These are phyloP conservation scores for Bradypus variegatus DNA, from an alignment of 2,797 vertebrate genomes.

Conservation along the genomic window DNA sequence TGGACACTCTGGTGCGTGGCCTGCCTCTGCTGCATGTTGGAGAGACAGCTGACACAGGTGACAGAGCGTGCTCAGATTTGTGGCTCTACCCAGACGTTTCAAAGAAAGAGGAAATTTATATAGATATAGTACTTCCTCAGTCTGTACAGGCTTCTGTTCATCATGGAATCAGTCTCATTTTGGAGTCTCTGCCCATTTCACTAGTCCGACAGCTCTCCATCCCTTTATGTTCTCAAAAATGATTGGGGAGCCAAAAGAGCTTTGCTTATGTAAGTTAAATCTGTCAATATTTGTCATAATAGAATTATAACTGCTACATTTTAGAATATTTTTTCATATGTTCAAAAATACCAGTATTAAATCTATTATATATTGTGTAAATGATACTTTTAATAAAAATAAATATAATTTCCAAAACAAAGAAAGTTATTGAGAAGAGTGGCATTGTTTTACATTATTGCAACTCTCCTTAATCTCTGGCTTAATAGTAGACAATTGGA, in stretches of 20 bases:
- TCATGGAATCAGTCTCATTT: background rate
- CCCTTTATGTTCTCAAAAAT: background rate
- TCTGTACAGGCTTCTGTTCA: background rate
- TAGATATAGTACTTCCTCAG: too few species aligned
- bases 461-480: background rate
- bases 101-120: background rate
- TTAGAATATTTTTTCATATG: background rate
- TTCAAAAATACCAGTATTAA: background rate
- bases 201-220: background rate
- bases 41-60: background rate
- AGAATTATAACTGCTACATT: background rate
- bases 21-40: background rate
- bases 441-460: background rate
- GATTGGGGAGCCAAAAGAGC: background rate
- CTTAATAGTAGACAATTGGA: background rate
- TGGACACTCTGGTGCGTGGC: background rate
- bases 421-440: background rate
- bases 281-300: background rate
- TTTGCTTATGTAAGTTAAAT: background rate
- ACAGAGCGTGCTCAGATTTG: background rate
- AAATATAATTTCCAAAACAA: background rate
- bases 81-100: background rate
- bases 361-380: background rate
- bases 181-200: too few species aligned
- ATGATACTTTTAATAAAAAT: background rate